Percentiles rank a stretch among this genome's conserved stretches.
These are phyloP conservation scores for Pteromalus puparum DNA, from an alignment of 1,140 invertebrate species.

Conservation along the genomic window DNA sequence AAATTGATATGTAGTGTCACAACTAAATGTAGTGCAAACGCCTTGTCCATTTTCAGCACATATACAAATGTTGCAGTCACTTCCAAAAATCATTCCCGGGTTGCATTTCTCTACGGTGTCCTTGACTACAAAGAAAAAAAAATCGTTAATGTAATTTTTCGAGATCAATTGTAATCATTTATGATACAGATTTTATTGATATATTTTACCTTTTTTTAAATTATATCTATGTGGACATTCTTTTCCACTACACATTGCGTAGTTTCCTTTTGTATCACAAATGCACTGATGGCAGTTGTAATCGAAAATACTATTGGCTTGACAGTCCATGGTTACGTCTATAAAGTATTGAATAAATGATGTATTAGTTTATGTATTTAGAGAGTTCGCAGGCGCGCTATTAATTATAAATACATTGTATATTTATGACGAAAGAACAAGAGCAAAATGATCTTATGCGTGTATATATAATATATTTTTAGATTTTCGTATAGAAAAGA, in stretches of 20 bases:
- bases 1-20: neutral
- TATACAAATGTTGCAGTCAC: slow-evolving; percentile 10
- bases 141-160: neutral
- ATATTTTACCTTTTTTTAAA: neutral
- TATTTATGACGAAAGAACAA: no score
- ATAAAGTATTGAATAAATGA: neutral
- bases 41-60: slow-evolving; percentile 8
- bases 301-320: neutral
- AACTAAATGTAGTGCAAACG: slow-evolving; percentile 21
- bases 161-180: neutral
- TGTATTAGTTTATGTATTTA: no score
- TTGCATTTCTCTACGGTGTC: slow-evolving; percentile 6
- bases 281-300: slow-evolving; percentile 27
- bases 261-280: slow-evolving; percentile 4
- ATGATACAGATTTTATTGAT: no score
- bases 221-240: neutral
- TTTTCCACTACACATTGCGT: slow-evolving; percentile 25
- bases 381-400: no score
- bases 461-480: no score
- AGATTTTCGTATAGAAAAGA: no score
- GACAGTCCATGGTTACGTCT: slow-evolving; percentile 11
- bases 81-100: slow-evolving; percentile 24
- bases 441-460: no score
- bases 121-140: neutral
- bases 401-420: no score